Base-by-base conservation (phyloP, 2,888 invertebrate genomes). In the Axea sp. region DNA sequence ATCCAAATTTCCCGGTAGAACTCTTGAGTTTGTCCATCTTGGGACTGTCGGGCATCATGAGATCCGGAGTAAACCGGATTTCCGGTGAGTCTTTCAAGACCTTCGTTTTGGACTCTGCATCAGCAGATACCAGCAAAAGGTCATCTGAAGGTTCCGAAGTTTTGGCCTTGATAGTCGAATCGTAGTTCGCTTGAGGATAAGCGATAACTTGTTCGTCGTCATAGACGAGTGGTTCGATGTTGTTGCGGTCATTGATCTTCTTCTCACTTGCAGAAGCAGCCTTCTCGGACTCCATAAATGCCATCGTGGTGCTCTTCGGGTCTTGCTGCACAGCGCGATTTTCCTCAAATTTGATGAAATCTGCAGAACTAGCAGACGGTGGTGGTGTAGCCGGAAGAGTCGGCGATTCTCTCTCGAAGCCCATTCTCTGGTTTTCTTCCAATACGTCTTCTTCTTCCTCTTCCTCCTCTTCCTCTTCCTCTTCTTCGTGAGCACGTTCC, bases 341-440 rank as follows among this genome's bases (percentile, higher is more conserved):
- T 7, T 71, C 64, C 7, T 78, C 76, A 68, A 78, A 80, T 76
- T 84, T 84, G 28, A 82, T 81, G 19, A 81, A 80, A 49, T 83
- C 82, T 12, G 82, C 81, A 12, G 85, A 85, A 65, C 74, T 76
- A 1, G 76, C 76, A 6, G 83, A 84, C 43, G 82, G 81, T 71
- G 86, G 85, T 64, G 85, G 85, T 12, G 85, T 84, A 9, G 83
- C 85, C 1, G 84, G 84, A 1, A 83, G 82, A 1, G 81, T 81
- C 39, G 80, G 59, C 2, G 62, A 71, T 6, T 69, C 67, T 0
- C 60, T 37, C 43, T 72, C 73, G 49, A 77, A 73, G 5, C 64
- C 77, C 60, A 79, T 78, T 37, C 83, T 78, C 30, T 80, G 78
- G 7, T 35, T 59, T 1, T 69, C 41, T 15, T 12, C 30, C 6